Conservation (phyloP, 2,797 vertebrate genomes). For the Arctocebus calabarensis region DNA sequence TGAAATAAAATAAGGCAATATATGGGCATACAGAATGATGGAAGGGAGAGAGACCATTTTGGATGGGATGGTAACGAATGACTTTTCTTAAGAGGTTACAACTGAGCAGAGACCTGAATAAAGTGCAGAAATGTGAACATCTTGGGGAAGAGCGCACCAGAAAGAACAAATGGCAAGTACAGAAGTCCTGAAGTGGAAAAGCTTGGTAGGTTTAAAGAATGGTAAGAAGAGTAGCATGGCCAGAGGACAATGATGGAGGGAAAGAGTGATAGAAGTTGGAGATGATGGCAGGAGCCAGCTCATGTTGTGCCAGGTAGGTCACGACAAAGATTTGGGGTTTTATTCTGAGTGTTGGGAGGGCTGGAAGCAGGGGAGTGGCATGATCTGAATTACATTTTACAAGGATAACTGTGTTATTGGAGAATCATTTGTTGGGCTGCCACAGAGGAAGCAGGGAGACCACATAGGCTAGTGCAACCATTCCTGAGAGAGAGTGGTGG, state of each 20-base stretch:
- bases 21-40: background rate
- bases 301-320: background rate
- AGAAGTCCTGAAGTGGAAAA: background rate
- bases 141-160: background rate
- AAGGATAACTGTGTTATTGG: background rate
- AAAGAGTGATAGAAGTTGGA: background rate
- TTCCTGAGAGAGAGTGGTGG: background rate
- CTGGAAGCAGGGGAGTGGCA: background rate
- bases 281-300: background rate
- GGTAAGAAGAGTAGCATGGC: background rate
- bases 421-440: constrained; percentile 12
- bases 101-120: constrained; percentile 1
- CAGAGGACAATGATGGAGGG: background rate
- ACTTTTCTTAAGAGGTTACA: background rate
- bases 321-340: background rate
- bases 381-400: constrained; percentile 4
- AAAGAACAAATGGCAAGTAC: constrained; percentile 16
- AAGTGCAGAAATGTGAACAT: background rate
- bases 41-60: background rate
- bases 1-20: background rate
- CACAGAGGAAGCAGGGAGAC: background rate
- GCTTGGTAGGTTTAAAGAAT: background rate
- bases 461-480: background rate
- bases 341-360: background rate
- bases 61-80: background rate